A percentile compares a stretch with the other conserved stretches of the same genome.
Evolutionary conservation across 92 coral and sea anemone genomes (phyloP).

Genomic region (Porites cylindrica): DNA sequence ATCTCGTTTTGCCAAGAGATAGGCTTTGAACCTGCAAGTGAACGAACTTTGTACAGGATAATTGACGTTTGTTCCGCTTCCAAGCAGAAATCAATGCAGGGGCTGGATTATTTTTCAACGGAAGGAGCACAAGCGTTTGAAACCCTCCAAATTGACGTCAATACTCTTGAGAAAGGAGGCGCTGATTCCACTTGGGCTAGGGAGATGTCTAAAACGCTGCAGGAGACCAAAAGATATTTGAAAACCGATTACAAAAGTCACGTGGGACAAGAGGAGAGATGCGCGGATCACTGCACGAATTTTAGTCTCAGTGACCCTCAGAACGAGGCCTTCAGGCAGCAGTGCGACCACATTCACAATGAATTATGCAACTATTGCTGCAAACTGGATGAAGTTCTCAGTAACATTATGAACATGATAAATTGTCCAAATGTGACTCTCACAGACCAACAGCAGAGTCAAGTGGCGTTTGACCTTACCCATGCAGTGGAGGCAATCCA

Average conservation of each 20-base stretch:
- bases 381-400: conserved; percentile 19
- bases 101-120: conserved; percentile 23
- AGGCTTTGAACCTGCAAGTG: conserved; percentile 48
- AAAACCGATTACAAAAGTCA: conserved; percentile 49
- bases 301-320: conserved; percentile 50
- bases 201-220: neutral
- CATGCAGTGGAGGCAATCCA: conserved; percentile 14
- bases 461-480: conserved; percentile 16
- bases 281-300: conserved; percentile 38
- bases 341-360: conserved; percentile 38
- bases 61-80: conserved; percentile 41
- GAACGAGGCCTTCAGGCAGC: conserved; percentile 34
- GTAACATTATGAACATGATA: conserved; percentile 22
- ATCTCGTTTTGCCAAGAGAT: conserved; percentile 28
- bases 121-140: conserved; percentile 48
- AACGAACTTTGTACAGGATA: conserved; percentile 35
- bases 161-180: conserved; percentile 28
- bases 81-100: conserved; percentile 17
- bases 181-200: conserved; percentile 26
- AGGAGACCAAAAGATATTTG: conserved; percentile 30
- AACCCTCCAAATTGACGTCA: neutral
- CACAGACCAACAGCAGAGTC: conserved; percentile 30
- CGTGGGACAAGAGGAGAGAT: conserved; percentile 42
- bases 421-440: conserved; percentile 28
- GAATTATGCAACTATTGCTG: conserved; percentile 30